These are phyloP conservation scores for Hydropsyche betteni DNA, from an alignment of 2,888 invertebrate genomes.

Conservation along the genomic window DNA sequence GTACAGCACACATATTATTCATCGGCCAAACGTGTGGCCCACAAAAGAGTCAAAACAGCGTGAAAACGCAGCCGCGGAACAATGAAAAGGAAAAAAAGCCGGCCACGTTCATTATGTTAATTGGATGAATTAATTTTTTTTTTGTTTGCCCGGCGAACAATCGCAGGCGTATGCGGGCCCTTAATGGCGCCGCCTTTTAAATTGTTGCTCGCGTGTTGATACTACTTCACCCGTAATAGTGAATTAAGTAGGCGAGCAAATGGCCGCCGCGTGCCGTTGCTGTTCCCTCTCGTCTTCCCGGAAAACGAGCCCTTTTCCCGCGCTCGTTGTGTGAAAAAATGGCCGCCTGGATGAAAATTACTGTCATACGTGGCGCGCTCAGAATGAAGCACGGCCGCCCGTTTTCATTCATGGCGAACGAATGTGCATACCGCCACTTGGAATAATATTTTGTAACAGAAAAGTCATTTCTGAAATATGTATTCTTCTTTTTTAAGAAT, in stretches of 20 bases:
- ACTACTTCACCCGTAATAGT: constrained; percentile 42
- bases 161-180: constrained; percentile 16
- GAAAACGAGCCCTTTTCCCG: neutral
- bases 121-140: constrained; percentile 43
- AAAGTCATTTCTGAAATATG: neutral
- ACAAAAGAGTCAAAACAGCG: constrained; percentile 36
- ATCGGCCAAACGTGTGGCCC: neutral
- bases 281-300: constrained; percentile 33
- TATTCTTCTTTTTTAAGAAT: neutral
- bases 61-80: constrained; percentile 29
- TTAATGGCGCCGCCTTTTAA: constrained; percentile 42
- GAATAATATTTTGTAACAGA: neutral
- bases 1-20: constrained; percentile 27
- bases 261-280: constrained; percentile 37
- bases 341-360: neutral
- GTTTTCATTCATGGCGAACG: too few relatives aligned
- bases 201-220: constrained; percentile 48
- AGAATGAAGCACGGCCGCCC: too few relatives aligned
- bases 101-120: constrained; percentile 46
- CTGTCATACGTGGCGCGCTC: neutral
- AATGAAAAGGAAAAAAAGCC: constrained; percentile 11
- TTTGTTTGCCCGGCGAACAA: constrained; percentile 23
- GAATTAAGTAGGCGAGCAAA: constrained; percentile 45
- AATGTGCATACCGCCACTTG: neutral
- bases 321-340: neutral